Percentiles rank a stretch among this genome's conserved stretches.
phyloP scores from a whole-genome alignment of 1,140 invertebrate genomes.

The Ladona fulva region DNA sequence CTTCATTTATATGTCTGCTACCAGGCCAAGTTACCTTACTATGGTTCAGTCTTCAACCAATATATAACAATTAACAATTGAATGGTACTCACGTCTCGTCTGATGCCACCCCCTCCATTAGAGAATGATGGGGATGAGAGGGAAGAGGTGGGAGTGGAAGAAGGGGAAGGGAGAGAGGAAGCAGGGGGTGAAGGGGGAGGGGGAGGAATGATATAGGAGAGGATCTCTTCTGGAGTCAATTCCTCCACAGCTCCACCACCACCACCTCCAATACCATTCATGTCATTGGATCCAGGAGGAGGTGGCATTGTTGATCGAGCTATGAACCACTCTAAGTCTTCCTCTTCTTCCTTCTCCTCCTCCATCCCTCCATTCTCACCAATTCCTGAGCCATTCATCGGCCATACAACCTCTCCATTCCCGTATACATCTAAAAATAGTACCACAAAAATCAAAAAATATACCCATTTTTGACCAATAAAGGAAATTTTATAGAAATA shows the following conservation, averaged over 20 bases:
- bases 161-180: not conserved
- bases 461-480: too few species aligned
- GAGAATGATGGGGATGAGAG: not conserved
- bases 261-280: not conserved
- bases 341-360: not conserved
- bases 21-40: too few species aligned
- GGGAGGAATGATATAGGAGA: constrained; percentile 71
- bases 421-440: not conserved
- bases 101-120: not conserved
- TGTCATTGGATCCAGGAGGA: constrained; percentile 31
- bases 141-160: not conserved
- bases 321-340: constrained; percentile 57
- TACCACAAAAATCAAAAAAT: too few species aligned
- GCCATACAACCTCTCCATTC: not conserved
- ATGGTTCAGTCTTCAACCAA: too few species aligned
- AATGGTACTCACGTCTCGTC: not conserved
- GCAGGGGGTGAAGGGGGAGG: constrained; percentile 45
- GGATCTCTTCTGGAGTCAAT: constrained; percentile 65
- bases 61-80: too few species aligned
- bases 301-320: constrained; percentile 73
- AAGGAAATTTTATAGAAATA: too few species aligned
- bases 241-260: constrained; percentile 32
- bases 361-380: constrained; percentile 17
- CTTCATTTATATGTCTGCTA: too few species aligned
- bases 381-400: constrained; percentile 14